phyloP scores from a whole-genome alignment of 2,797 vertebrate species.

The Eptatretus atami region DNA sequence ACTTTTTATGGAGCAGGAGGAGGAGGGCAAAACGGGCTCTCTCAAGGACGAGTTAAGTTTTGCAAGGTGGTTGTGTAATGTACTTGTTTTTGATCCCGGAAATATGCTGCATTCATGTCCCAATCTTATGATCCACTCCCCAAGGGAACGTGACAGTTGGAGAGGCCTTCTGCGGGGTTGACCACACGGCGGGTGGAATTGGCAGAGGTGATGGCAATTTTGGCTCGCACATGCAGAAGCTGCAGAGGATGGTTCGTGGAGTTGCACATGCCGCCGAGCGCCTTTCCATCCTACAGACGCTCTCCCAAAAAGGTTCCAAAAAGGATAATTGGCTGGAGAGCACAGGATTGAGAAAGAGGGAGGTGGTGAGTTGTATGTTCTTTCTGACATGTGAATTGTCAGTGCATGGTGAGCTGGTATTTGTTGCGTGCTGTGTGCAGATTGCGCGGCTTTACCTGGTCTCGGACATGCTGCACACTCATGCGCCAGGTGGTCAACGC shows the following conservation, averaged over 20 bases:
- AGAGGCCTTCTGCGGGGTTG: slow-evolving; percentile 56
- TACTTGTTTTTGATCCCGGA: background rate
- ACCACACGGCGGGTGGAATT: slow-evolving; percentile 67
- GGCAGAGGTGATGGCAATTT: slow-evolving; percentile 82
- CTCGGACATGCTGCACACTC: slow-evolving; percentile 90
- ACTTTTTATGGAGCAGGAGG: slow-evolving; percentile 44
- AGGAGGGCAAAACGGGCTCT: slow-evolving; percentile 51
- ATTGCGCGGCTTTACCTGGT: slow-evolving; percentile 89
- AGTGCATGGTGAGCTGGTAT: background rate
- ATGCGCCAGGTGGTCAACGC: slow-evolving; percentile 87
- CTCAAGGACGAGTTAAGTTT: slow-evolving; percentile 75
- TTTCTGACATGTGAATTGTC: no score
- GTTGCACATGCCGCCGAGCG: slow-evolving; percentile 58
- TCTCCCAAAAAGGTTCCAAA: slow-evolving; percentile 73
- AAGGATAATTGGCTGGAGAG: no score
- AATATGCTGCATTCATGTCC: background rate
- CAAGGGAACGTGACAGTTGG: slow-evolving; percentile 78
- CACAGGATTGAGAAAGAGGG: no score
- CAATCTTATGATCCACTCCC: background rate
- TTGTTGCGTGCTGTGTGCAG: slow-evolving; percentile 17
- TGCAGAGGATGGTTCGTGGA: slow-evolving; percentile 93
- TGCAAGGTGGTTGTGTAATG: background rate
- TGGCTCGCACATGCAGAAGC: slow-evolving; percentile 75
- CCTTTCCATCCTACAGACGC: slow-evolving; percentile 88
- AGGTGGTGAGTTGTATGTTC: no score